Conservation (phyloP, 1,140 invertebrate species). For the Lasioglossum baleicum region DNA sequence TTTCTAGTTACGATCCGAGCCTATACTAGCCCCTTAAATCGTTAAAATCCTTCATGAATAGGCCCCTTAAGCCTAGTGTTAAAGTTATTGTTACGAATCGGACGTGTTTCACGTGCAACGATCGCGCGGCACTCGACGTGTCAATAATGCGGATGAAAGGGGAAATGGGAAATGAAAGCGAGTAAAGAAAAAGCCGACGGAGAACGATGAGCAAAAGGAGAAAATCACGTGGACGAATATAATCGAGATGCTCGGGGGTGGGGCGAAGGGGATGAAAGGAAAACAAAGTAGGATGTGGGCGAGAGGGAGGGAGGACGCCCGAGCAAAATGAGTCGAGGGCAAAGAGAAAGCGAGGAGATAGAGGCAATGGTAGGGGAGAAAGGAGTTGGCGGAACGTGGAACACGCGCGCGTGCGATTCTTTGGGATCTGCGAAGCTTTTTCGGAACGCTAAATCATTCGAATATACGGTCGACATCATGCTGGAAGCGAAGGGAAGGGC, state of each 20-base stretch:
- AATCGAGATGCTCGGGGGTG: neutral
- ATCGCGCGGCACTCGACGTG: no score
- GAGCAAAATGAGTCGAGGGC: neutral
- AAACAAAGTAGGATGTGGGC: neutral
- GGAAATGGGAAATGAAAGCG: neutral
- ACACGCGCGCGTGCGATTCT: constrained; percentile 56
- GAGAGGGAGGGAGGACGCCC: no score
- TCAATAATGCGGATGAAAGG: no score
- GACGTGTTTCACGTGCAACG: no score
- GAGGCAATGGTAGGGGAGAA: constrained; percentile 16
- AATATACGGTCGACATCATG: constrained; percentile 39
- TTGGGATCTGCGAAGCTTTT: constrained; percentile 52
- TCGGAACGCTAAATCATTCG: constrained; percentile 68
- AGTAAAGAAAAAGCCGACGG: neutral
- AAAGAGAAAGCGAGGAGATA: neutral
- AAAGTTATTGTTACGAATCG: no score
- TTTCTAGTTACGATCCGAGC: no score
- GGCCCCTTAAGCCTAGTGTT: no score
- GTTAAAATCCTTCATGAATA: no score
- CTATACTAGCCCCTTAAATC: no score
- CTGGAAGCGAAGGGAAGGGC: constrained; percentile 4
- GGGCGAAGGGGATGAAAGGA: constrained; percentile 30
- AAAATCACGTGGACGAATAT: constrained; percentile 18
- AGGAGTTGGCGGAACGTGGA: constrained; percentile 16
- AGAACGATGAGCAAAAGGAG: neutral